phyloP scores from a whole-genome alignment of 2,113 vertebrate species.

The Struthidea cinerea region DNA sequence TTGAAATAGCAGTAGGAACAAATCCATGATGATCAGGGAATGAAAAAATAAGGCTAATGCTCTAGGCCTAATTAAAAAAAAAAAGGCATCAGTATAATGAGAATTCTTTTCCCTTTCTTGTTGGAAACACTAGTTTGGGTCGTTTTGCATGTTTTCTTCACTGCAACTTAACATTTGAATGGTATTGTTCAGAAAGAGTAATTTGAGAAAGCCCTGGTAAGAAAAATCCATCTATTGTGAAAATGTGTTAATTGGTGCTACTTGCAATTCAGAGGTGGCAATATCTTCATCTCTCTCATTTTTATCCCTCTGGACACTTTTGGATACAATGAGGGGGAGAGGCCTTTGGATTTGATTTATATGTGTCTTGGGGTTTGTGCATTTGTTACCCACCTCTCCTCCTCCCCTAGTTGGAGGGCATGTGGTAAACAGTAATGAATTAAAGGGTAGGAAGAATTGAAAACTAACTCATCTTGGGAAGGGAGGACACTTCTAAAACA shows the following conservation, averaged over 20 bases:
- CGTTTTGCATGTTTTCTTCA: background rate
- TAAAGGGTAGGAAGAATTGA: background rate
- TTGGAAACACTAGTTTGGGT: background rate
- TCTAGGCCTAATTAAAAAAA: background rate
- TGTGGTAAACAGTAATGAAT: background rate
- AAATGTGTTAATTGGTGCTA: conserved; percentile 31
- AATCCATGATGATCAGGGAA: background rate
- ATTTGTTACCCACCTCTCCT: background rate
- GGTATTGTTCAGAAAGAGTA: conserved; percentile 9
- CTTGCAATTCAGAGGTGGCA: conserved; percentile 20
- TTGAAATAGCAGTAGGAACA: background rate
- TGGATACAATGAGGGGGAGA: background rate
- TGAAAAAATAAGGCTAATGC: background rate
- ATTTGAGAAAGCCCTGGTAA: conserved; percentile 5
- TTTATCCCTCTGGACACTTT: background rate
- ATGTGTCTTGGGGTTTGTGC: background rate
- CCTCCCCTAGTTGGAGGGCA: background rate
- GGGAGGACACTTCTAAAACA: background rate
- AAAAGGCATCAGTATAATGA: background rate
- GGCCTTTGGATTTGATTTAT: background rate
- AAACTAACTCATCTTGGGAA: background rate
- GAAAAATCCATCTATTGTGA: background rate
- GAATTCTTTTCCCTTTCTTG: background rate
- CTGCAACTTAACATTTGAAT: background rate
- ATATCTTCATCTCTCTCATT: conserved; percentile 28